These are phyloP conservation scores for Euplexia lucipara DNA, from an alignment of 2,888 invertebrate species.

Conservation along the genomic window DNA sequence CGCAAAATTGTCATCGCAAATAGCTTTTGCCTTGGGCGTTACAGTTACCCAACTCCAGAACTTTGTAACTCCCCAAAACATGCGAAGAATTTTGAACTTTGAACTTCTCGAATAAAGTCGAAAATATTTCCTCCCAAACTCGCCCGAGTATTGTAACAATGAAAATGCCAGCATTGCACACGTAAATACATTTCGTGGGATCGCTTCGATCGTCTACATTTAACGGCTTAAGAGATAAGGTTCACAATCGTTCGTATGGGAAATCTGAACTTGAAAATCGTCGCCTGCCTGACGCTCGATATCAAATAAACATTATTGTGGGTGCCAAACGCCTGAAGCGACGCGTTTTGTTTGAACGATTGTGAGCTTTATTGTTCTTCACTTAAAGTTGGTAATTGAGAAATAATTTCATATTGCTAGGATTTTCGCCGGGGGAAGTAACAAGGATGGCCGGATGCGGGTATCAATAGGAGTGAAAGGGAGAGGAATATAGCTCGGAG, in stretches of 20 bases:
- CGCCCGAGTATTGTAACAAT: conserved; percentile 87
- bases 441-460: conserved; percentile 81
- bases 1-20: conserved; percentile 91
- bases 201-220: conserved; percentile 78
- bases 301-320: conserved; percentile 88
- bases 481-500: conserved; percentile 88
- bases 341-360: conserved; percentile 66
- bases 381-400: conserved; percentile 74
- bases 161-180: conserved; percentile 90
- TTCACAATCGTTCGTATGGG: conserved; percentile 83
- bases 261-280: conserved; percentile 91
- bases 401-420: conserved; percentile 77
- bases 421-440: conserved; percentile 89
- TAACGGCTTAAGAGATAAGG: conserved; percentile 81
- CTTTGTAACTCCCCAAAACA: conserved; percentile 56
- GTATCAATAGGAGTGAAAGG: conserved; percentile 72
- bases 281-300: conserved; percentile 90
- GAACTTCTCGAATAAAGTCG: conserved; percentile 47
- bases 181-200: conserved; percentile 87
- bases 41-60: conserved; percentile 70
- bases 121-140: conserved; percentile 46
- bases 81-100: conserved; percentile 65
- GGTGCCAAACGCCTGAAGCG: conserved; percentile 82
- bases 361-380: conserved; percentile 70
- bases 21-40: conserved; percentile 87